phyloP scores from a whole-genome alignment of 2,888 invertebrate species.

The Trisateles emortualis region DNA sequence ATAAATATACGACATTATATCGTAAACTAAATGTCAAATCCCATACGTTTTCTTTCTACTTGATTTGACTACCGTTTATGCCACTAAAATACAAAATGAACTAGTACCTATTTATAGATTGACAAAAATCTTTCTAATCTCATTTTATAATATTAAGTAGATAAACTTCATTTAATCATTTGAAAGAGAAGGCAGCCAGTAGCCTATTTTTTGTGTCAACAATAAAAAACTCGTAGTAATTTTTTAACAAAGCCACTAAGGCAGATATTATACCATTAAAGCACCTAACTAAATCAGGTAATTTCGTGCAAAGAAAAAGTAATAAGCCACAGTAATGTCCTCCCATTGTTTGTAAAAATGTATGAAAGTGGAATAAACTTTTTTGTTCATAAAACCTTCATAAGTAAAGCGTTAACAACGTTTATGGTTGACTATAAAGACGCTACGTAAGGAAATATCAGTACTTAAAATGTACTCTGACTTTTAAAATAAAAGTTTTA shows the following conservation, averaged over 20 bases:
- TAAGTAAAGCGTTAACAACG: slow-evolving; percentile 32
- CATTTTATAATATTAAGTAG: too few relatives aligned
- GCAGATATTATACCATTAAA: slow-evolving; percentile 11
- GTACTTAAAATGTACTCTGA: slow-evolving; percentile 5
- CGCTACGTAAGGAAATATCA: not conserved
- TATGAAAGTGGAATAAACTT: slow-evolving; percentile 22
- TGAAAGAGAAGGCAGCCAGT: not conserved
- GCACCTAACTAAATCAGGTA: slow-evolving; percentile 14
- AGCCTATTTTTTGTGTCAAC: slow-evolving; percentile 2
- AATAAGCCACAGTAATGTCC: slow-evolving; percentile 19
- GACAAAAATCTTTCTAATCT: too few relatives aligned
- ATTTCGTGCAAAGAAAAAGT: slow-evolving; percentile 20
- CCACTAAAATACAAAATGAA: too few relatives aligned
- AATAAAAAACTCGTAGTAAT: slow-evolving; percentile 3
- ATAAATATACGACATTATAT: too few relatives aligned
- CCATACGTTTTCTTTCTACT: too few relatives aligned
- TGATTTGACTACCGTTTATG: too few relatives aligned
- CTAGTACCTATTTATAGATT: too few relatives aligned
- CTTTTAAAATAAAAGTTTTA: not conserved
- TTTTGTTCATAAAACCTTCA: slow-evolving; percentile 32
- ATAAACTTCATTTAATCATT: too few relatives aligned
- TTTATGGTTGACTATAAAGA: slow-evolving; percentile 24
- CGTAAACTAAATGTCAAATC: too few relatives aligned
- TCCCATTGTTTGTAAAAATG: slow-evolving; percentile 29
- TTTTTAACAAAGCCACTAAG: slow-evolving; percentile 6